Evolutionary conservation across 2,888 invertebrate species (phyloP), one percentile per base, ranked within the genome.

Genomic region (Drosophila austrosaltans): DNA sequence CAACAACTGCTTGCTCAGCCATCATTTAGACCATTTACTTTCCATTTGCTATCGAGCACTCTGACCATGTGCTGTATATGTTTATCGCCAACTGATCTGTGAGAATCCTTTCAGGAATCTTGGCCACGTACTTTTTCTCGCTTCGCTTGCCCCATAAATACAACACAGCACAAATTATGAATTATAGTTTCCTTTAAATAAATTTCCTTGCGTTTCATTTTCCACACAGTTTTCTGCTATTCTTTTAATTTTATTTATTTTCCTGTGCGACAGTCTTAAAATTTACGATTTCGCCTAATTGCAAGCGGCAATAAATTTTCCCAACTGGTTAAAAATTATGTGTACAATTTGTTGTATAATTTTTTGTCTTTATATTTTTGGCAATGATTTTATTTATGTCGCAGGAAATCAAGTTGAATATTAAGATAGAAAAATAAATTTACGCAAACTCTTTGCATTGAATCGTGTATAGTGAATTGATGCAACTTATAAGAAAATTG

Each of bases 221-320:
- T 67, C 65, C 75, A 53, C 75, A 53, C 48, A 48, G 25, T 48
- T 48, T 20, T 48, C 74, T 60, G 74, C 63, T 69, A 57, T 77
- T 60, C 75, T 69, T 82, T 48, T 78, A 71, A 80, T 82, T 82
- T 87, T 88, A 83, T 83, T 87, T 87, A 83, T 82, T 68, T 71
- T 69, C 58, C 66, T 69, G 73, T 73, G 67, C 71, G 69, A 73
- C 74, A 73, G 67, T 70, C 72, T 53, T 66, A 72, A 69, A 62
- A 85, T 85, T 85, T 85, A 85, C 82, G 85, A 87, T 78, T 72
- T 69, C 77, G 68, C 77, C 85, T 85, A 85, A 85, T 85, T 85
- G 85, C 89, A 82, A 60, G 72, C 67, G 80, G 80, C 85, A 80
- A 87, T 89, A 87, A 85, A 85, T 85, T 88, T 69, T 75, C 54